phyloP scores from a whole-genome alignment of 35 echinoderm and acorn worm genomes.

The Ophioderma brevispina region DNA sequence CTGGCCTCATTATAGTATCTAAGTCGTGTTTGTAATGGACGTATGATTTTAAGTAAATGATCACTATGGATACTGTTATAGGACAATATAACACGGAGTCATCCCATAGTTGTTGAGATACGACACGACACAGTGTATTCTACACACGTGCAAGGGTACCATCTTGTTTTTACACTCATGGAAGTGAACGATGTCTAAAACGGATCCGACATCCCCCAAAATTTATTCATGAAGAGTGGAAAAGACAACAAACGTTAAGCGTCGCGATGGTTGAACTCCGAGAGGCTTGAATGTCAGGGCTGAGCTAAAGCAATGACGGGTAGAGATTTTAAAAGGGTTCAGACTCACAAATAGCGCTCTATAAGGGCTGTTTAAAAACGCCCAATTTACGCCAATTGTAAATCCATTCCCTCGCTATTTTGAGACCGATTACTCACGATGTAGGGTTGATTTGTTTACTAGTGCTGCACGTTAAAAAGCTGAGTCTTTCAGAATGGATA shows the following conservation, averaged over 20 bases:
- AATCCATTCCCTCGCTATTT: slow-evolving; percentile 1
- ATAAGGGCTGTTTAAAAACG: slow-evolving; percentile 9
- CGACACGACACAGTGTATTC: background rate
- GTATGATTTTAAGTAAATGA: no score
- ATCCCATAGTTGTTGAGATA: no score
- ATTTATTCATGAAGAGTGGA: background rate
- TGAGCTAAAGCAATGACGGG: background rate
- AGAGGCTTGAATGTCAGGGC: background rate
- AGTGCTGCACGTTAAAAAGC: background rate
- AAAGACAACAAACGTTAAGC: slow-evolving; percentile 1
- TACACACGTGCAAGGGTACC: background rate
- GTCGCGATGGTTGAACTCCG: background rate
- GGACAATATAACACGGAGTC: no score
- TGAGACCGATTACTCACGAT: background rate
- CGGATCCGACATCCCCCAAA: background rate
- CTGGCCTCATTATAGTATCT: no score
- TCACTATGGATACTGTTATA: no score
- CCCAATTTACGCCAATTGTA: slow-evolving; percentile 3
- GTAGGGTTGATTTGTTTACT: background rate
- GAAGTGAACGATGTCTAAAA: background rate
- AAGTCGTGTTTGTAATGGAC: no score
- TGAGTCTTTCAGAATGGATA: background rate
- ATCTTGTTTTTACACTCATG: background rate
- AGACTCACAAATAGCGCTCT: background rate
- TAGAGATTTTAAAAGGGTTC: background rate